Base-by-base conservation (phyloP, 1,140 invertebrate genomes). In the Neotoxoptera formosana region DNA sequence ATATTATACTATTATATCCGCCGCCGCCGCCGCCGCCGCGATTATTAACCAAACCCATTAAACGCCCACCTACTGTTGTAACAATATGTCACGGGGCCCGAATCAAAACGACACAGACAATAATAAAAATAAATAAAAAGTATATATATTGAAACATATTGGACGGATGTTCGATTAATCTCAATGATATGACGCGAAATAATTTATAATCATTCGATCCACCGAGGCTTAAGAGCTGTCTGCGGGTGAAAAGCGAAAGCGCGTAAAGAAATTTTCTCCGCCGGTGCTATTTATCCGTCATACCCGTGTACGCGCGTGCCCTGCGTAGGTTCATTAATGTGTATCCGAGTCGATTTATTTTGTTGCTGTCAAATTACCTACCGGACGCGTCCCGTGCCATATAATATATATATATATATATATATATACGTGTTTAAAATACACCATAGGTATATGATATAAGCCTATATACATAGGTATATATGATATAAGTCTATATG, bases 281-380 rank as follows among this genome's bases (percentile, higher is more conserved):
- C 14, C 25, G 14, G 3, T 30, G 20, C 45, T 87, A 87, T 47
- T 47, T 47, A 87, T 87, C n/a, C 45, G 25, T 87, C 45, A 87
- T n/a, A 87, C 45, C 45, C 47, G 17, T n/a, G 11, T n/a, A 47
- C 9, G 41, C 30, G 30, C 14, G 36, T 84, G 83, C 41, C 23
- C 23, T 14, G 36, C 41, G 41, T 87, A 87, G 23, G 45, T 47
- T 87, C n/a, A 86, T 86, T 76, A 76, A 76, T 76, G 25, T 25
- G 60, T 45, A 86, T 47, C 84, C 45, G 25, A 87, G 84, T 87
- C 84, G 45, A 87, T 87, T 87, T 87, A 87, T 47, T 87, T 87
- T 87, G 45, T 9, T 20, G 30, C 41, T n/a, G 84, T 87, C 84
- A 47, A 87, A 87, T 87, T 87, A 87, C 45, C 84, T 30, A 87